Percentiles rank a stretch among this genome's conserved stretches.
Evolutionary conservation across 2,113 vertebrate genomes (phyloP).

Genomic region (Silurus asotus): DNA sequence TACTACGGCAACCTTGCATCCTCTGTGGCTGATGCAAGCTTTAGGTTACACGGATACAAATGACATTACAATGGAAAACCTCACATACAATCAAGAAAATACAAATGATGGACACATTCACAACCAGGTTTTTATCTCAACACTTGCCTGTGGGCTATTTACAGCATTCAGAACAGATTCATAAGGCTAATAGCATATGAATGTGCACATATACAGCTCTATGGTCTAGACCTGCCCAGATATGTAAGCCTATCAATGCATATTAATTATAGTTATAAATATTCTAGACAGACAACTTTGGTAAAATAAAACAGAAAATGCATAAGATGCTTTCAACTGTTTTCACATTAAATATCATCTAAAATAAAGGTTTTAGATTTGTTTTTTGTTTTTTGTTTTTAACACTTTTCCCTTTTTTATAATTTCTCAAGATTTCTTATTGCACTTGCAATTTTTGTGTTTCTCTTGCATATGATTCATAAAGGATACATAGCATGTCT

Average conservation of each 20-base stretch:
- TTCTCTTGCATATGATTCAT: background rate
- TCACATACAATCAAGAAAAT: background rate
- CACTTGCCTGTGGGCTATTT: background rate
- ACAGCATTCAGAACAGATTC: constrained; percentile 28
- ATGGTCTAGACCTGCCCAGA: constrained; percentile 17
- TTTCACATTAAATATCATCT: background rate
- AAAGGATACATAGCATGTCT: background rate
- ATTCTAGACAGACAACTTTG: constrained; percentile 31
- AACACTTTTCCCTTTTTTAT: background rate
- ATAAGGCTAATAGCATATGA: constrained; percentile 18
- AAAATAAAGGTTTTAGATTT: background rate
- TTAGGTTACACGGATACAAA: constrained; percentile 15
- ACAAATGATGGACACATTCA: constrained; percentile 3
- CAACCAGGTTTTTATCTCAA: background rate
- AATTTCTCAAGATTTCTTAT: background rate
- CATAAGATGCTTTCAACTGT: background rate
- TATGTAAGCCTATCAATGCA: constrained; percentile 15
- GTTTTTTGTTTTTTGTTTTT: background rate
- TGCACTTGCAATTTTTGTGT: background rate
- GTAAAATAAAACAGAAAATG: background rate
- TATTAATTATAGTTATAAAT: constrained; percentile 36
- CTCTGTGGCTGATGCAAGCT: constrained; percentile 18
- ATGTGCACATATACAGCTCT: background rate
- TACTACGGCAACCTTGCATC: constrained; percentile 31
- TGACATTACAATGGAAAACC: background rate